Base-by-base conservation (phyloP, 2,797 vertebrate genomes). In the Serranus cabrilla region DNA sequence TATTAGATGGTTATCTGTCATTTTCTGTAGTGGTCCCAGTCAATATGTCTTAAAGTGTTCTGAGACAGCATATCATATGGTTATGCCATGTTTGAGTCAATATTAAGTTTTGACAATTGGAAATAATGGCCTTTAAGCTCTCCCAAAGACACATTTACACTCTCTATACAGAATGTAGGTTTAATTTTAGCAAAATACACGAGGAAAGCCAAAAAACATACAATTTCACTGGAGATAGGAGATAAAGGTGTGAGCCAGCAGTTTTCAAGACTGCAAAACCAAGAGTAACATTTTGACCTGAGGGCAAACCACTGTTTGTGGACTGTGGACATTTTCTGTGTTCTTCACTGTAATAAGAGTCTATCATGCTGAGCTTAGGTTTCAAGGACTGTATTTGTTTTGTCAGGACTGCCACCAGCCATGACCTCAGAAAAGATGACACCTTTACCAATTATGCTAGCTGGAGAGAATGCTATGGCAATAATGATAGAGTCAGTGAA, bases 41-140 rank as follows among this genome's bases (percentile, higher is more conserved):
- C 27, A 27, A 27, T 27, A 3, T 27, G 27, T 27, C 6, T 27
- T n/a, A n/a, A 27, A 27, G 27, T 27, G 27, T 27, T 27, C 27
- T 27, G 27, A 27, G 27, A 6, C 27, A 27, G 27, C 27, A 27
- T 27, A 27, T 27, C 3, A 27, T 27, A 27, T 27, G 27, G 27
- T 27, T 27, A 27, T 27, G 27, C 27, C 27, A 27, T 3, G 27
- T 27, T 3, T 27, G 27, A 27, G 27, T 27, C n/a, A n/a, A n/a
- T n/a, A n/a, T n/a, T n/a, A n/a, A n/a, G n/a, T n/a, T n/a, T 42
- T 37, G 50, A 72, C 16, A 75, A 31, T 50, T 69, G 51, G 47
- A 68, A 51, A 37, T 50, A 13, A 54, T 34, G 5, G 9, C 11
- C n/a, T 60, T 17, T 49, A 14, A 16, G 3, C 20, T 12, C 37